Conservation (phyloP, 2,113 vertebrate genomes). For the Macaca nemestrina region DNA sequence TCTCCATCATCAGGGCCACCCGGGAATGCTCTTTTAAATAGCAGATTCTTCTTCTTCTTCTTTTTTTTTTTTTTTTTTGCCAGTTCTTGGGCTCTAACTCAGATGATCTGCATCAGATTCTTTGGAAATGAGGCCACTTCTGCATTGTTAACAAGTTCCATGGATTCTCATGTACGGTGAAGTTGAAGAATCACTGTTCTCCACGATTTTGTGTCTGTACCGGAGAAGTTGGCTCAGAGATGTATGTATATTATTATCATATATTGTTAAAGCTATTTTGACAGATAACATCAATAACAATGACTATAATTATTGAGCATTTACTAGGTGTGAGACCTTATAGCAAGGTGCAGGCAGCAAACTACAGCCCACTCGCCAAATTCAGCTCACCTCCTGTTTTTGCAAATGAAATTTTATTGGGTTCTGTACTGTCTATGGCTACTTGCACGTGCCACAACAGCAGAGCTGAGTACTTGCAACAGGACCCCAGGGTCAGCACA, state of each 20-base stretch:
- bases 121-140: neutral
- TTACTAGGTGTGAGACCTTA: neutral
- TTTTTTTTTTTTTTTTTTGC: too few species aligned
- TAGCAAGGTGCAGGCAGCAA: neutral
- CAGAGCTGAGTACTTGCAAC: fast-evolving
- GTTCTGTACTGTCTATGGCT: too few species aligned
- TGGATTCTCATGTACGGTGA: neutral
- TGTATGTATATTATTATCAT: neutral
- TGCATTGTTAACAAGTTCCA: neutral
- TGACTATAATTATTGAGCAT: neutral
- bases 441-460: neutral
- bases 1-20: neutral
- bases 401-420: neutral
- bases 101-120: fast-evolving
- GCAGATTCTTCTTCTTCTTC: neutral
- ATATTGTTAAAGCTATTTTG: neutral
- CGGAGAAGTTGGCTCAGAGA: neutral
- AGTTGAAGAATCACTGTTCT: neutral
- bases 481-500: neutral
- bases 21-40: neutral
- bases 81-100: neutral
- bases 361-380: neutral
- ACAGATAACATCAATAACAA: neutral
- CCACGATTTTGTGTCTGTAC: neutral
- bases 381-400: neutral